phyloP scores from a whole-genome alignment of 2,888 invertebrate genomes.

The Heteromurus nitidus region DNA sequence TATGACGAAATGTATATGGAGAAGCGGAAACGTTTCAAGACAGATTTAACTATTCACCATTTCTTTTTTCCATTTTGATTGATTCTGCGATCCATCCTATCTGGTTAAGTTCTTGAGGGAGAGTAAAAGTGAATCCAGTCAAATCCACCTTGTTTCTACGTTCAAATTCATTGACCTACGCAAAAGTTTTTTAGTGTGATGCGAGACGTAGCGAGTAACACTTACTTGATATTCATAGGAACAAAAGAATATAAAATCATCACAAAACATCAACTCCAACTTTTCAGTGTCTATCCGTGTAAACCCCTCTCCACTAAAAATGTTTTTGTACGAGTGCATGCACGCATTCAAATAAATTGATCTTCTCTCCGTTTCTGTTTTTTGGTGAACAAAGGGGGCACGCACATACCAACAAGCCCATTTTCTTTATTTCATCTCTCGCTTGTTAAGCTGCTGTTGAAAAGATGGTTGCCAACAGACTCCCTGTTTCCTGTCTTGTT shows the following conservation, averaged over 20 bases:
- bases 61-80: no score
- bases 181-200: neutral
- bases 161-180: conserved; percentile 44
- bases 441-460: conserved; percentile 19
- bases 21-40: neutral
- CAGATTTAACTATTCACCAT: no score
- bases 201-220: neutral
- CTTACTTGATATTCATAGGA: conserved; percentile 41
- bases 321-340: conserved; percentile 4
- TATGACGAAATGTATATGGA: no score
- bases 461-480: conserved; percentile 27
- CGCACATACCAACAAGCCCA: no score
- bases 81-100: no score
- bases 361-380: conserved; percentile 1
- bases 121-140: no score
- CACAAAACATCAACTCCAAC: conserved; percentile 16
- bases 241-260: conserved; percentile 11
- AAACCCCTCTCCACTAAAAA: no score
- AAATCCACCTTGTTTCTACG: no score
- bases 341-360: conserved; percentile 45
- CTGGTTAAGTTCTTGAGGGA: no score
- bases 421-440: conserved; percentile 16
- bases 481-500: conserved; percentile 38
- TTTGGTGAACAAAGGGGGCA: neutral
- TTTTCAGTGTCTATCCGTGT: no score